Base-by-base conservation (phyloP, 2,888 invertebrate species). In the Ormyrus rosae region DNA sequence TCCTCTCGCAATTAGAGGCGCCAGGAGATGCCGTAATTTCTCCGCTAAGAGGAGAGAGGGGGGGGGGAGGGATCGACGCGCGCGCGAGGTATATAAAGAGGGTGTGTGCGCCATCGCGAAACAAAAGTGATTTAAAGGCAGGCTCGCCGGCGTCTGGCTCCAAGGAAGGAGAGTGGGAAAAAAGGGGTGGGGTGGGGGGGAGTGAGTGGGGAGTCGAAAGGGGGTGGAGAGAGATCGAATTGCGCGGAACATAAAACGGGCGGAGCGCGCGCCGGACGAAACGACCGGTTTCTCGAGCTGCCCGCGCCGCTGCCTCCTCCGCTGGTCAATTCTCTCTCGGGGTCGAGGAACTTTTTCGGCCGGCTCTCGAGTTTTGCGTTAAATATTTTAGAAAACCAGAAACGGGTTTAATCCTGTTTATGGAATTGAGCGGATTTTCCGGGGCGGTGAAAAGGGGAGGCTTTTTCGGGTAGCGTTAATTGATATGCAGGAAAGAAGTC, bases 231-330 rank as follows among this genome's bases (percentile, higher is more conserved):
- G 82, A 63, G 61, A 84, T 84, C 84, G 83, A 83, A 85, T 84
- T 85, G 83, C 81, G 78, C 78, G 64, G 83, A 72, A 84, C 85
- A 85, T 84, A 85, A 84, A 85, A 85, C 83, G 82, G 85, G 85
- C 82, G 84, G 84, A 81, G 81, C 84, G 76, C 80, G 79, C 77
- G 77, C 61, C 58, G 73, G 80, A 77, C 78, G 83, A 79, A 75
- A 83, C 78, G 82, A 78, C 72, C 82, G 68, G 75, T 80, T 81
- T 81, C 78, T 72, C 79, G 58, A 34, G 78, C 72, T 61, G 75
- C 61, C n/a, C 11, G 55, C 51, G 11, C 50, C 50, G 50, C 50
- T 65, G 45, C 10, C 13, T 6, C 46, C n/a, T 13, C n/a, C n/a
- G 19, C 48, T 77, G 78, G 71, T 78, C 73, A 79, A 73, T 19